Conservation (phyloP, 2,113 vertebrate species). For the Cebus imitator region DNA sequence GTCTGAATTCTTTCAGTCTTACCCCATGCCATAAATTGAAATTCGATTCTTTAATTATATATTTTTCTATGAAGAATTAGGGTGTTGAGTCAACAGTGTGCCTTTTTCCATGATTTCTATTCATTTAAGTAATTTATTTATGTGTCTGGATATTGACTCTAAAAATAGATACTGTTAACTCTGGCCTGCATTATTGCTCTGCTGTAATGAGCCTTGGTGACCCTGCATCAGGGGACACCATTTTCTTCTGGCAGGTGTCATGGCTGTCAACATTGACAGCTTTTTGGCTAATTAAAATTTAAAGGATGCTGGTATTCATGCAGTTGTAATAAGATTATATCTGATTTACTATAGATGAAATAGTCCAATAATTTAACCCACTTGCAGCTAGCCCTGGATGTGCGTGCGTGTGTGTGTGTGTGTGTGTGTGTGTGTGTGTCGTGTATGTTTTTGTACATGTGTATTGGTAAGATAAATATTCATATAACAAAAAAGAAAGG, state of each 20-base stretch:
- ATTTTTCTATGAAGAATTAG: background rate
- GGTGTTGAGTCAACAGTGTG: background rate
- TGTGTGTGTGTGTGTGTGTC: background rate
- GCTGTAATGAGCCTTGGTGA: background rate
- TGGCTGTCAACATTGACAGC: background rate
- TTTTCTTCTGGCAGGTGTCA: background rate
- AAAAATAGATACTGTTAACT: background rate
- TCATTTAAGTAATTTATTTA: background rate
- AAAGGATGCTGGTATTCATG: background rate
- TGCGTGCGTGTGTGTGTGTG: background rate
- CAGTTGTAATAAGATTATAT: background rate
- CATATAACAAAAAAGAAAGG: background rate
- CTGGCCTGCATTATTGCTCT: background rate
- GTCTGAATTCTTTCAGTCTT: background rate
- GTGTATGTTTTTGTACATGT: background rate
- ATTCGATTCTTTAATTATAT: background rate
- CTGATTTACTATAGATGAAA: background rate
- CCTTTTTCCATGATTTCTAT: background rate
- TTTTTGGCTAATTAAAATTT: constrained; percentile 25
- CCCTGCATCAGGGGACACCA: background rate
- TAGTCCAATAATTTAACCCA: background rate
- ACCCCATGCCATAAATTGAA: background rate
- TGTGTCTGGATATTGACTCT: background rate
- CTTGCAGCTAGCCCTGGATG: background rate
- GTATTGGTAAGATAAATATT: background rate